A percentile compares a stretch with the other conserved stretches of the same genome.
These are phyloP conservation scores for Cuculus canorus DNA, from an alignment of 2,797 vertebrate species.

Conservation along the genomic window DNA sequence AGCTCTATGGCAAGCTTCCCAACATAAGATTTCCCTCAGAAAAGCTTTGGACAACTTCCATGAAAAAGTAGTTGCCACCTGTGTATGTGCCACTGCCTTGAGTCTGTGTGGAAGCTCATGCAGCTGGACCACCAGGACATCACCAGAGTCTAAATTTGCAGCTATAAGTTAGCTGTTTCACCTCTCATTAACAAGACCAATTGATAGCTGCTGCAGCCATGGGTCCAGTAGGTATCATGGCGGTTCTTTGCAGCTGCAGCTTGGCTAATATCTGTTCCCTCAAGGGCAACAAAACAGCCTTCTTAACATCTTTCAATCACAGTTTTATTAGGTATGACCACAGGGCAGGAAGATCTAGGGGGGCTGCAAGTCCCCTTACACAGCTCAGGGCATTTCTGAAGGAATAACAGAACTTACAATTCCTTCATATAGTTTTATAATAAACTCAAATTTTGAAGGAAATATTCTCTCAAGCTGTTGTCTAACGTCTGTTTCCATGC, in stretches of 20 bases:
- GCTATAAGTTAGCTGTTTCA: not conserved
- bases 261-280: not conserved
- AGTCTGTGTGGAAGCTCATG: not conserved
- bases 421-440: not conserved
- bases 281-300: not conserved
- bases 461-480: not conserved
- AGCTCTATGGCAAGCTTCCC: not conserved
- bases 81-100: not conserved
- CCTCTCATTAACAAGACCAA: not conserved
- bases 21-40: not conserved
- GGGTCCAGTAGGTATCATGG: not conserved
- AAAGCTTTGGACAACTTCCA: not conserved
- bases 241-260: not conserved
- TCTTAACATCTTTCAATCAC: not conserved
- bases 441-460: not conserved
- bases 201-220: not conserved
- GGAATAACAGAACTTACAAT: not conserved
- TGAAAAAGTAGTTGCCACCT: not conserved
- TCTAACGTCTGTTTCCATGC: not conserved
- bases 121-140: not conserved
- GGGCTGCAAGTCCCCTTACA: not conserved
- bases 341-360: not conserved
- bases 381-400: not conserved
- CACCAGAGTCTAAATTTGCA: not conserved
- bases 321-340: not conserved